phyloP scores from a whole-genome alignment of 2,113 vertebrate species.

The Lota lota region DNA sequence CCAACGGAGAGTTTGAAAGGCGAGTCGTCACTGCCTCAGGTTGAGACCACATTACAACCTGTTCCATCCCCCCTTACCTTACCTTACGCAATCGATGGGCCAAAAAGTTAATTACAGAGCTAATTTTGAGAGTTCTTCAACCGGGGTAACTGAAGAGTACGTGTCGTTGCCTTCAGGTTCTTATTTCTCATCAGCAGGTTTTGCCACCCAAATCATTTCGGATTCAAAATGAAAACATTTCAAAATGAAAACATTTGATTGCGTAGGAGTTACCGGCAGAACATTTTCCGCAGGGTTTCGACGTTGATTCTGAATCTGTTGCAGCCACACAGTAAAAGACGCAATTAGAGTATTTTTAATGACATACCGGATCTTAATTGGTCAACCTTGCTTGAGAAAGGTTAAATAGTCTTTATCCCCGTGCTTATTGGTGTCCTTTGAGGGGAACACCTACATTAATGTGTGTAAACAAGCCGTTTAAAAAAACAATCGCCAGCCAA shows the following conservation, averaged over 20 bases:
- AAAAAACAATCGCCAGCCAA: not conserved
- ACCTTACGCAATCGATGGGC: not conserved
- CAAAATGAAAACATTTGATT: not conserved
- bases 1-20: slow-evolving; percentile 44
- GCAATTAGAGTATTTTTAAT: not conserved
- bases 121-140: not conserved
- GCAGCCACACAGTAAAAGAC: not conserved
- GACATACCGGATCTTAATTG: not conserved
- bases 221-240: not conserved
- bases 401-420: not conserved
- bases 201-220: not conserved
- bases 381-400: not conserved
- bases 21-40: not conserved
- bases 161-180: not conserved
- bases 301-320: not conserved
- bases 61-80: not conserved
- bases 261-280: no score
- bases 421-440: not conserved
- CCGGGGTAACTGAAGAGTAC: not conserved
- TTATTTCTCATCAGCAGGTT: not conserved
- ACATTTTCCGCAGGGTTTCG: no score
- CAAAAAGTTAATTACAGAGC: not conserved
- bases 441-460: slow-evolving; percentile 1
- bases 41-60: not conserved
- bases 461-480: not conserved